A percentile compares a stretch with the other conserved stretches of the same genome.
phyloP scores from a whole-genome alignment of 2,888 invertebrate genomes.

The Melanchra persicariae region DNA sequence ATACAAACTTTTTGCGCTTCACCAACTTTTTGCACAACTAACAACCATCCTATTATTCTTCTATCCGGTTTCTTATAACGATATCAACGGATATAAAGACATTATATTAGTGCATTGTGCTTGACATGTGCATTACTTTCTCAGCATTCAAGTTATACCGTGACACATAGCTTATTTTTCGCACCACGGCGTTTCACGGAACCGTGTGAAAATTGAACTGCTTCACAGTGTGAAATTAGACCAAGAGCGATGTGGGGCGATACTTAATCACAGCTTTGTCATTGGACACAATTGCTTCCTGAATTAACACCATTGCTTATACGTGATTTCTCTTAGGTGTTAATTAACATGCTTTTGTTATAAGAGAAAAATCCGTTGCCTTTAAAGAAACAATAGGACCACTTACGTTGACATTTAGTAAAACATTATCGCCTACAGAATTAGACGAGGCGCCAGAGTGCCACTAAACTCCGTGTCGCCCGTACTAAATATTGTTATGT shows the following conservation, averaged over 20 bases:
- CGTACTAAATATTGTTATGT: too few species aligned
- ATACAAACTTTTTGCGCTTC: constrained; percentile 46
- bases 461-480: too few species aligned
- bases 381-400: constrained; percentile 22
- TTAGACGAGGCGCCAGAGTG: neutral
- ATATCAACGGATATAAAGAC: constrained; percentile 51
- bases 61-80: constrained; percentile 38
- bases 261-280: constrained; percentile 65
- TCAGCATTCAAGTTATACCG: constrained; percentile 53
- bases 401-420: neutral
- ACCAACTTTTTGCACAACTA: constrained; percentile 37
- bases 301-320: constrained; percentile 64
- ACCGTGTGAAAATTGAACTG: constrained; percentile 67
- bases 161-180: constrained; percentile 68
- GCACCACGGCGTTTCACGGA: constrained; percentile 66
- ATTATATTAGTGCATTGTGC: constrained; percentile 44
- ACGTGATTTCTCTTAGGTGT: constrained; percentile 52
- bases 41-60: constrained; percentile 23
- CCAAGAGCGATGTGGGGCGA: constrained; percentile 66
- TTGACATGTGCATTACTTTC: constrained; percentile 62
- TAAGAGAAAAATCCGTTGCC: constrained; percentile 14
- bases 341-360: constrained; percentile 43
- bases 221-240: constrained; percentile 75
- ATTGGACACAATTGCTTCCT: constrained; percentile 66
- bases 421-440: neutral